Evolutionary conservation across 2,113 vertebrate species (phyloP), one percentile per base, ranked within the genome.

Genomic region (Hirundichthys speculiger): DNA sequence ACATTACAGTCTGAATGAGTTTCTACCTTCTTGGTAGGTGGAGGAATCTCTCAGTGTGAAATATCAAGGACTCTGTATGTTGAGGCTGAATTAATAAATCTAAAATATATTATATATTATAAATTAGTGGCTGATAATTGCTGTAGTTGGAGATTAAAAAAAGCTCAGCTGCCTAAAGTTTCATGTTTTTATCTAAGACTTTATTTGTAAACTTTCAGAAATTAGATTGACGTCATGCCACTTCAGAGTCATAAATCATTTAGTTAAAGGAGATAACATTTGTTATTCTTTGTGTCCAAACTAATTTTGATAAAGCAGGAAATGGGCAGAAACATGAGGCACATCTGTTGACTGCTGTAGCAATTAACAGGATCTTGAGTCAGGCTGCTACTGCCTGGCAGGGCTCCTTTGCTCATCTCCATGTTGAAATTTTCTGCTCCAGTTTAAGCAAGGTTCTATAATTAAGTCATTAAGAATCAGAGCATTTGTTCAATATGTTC

Each of bases 401-500:
- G 39, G 53, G 80, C 25, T 60, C 52, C 67, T 34, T 47, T 19
- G 4, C 50, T 90, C 86, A 71, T 82, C 75, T 69, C 71, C 58
- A 39, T 48, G 64, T 68, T 64, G 57, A 82, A 90, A 90, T 86
- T 69, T 85, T 86, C 83, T 85, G 85, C 89, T 88, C 84, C 77
- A 86, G 46, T 89, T 88, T 83, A 72, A 90, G 79, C 24, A 40
- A 82, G 82, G 73, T 84, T 87, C 58, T 83, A 79, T 92, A 91
- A 93, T 92, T 85, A 90, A 91, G 90, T 83, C 87, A 89, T 92
- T 93, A 90, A 86, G 90, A 82, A 85, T 79, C 77, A 68, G 79
- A 84, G 76, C 75, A 64, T 88, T 90, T 82, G 77, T 84, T 83
- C 86, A 89, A 83, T 85, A 89, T 84, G 88, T 86, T 86, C 73